Percentiles rank a stretch among this genome's conserved stretches.
phyloP scores from a whole-genome alignment of 2,797 vertebrate species.

The Pipistrellus nathusii region DNA sequence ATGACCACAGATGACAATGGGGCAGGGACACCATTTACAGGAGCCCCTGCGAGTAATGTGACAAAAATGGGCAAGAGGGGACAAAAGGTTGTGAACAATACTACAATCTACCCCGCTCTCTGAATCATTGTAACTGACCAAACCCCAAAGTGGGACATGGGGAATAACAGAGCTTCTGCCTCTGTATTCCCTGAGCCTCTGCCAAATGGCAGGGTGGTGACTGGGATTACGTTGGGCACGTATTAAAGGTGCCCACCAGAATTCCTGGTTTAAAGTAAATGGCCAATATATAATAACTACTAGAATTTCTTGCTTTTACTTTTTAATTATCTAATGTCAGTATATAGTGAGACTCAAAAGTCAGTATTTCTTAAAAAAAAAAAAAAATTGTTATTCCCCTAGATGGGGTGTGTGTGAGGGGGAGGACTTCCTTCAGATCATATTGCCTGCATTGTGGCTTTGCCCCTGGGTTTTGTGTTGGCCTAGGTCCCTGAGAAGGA shows the following conservation, averaged over 20 bases:
- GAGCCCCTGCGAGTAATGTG: background rate
- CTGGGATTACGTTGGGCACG: background rate
- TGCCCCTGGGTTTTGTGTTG: background rate
- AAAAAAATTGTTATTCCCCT: background rate
- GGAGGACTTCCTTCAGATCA: background rate
- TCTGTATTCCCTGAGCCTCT: background rate
- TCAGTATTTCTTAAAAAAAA: constrained; percentile 27
- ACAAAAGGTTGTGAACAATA: background rate
- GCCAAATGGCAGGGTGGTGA: background rate
- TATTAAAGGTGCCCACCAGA: background rate
- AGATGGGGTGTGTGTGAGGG: rapidly evolving
- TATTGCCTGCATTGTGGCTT: background rate
- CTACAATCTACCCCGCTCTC: background rate
- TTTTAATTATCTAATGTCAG: constrained; percentile 16
- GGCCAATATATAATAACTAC: background rate
- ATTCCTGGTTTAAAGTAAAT: background rate
- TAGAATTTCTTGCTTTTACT: constrained; percentile 35
- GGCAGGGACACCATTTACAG: background rate
- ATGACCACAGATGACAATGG: background rate
- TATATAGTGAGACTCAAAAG: background rate
- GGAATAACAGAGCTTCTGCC: background rate
- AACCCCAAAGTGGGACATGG: background rate
- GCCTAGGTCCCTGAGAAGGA: background rate
- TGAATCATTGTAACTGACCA: background rate
- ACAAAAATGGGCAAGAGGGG: background rate